Evolutionary conservation across 2,113 vertebrate genomes (phyloP), one percentile per base, ranked within the genome.

Genomic region (Candoia aspera): DNA sequence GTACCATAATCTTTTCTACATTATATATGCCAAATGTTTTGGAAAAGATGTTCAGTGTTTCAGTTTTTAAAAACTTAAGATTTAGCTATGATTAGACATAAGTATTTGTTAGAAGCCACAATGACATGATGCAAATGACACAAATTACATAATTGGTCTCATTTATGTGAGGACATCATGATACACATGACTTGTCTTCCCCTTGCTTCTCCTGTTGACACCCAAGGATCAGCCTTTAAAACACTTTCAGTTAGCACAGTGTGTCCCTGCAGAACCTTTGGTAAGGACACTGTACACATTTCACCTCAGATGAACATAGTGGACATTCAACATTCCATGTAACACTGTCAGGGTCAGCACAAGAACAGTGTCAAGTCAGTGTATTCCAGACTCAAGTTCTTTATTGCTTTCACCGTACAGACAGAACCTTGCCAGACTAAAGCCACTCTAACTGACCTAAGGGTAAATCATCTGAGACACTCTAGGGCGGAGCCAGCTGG

Each of bases 261-360:
- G 53, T 15, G 49, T 64, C 1, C 6, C 8, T 87, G 86, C 86
- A 88, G 33, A 93, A 79, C 15, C 93, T 11, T 11, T 53, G 87
- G 92, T 95, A 96, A 93, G 42, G 17, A 94, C 92, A 95, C 87
- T 60, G 92, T 46, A 92, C 89, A 91, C 12, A 92, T 96, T 95
- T 94, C 33, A 95, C 90, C 92, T 94, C 88, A 93, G 84, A 90
- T 1, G 10, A 93, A 42, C 1, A 0, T 19, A 57, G 29, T 88
- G 21, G 54, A 86, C 89, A 92, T 93, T 37, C 62, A 94, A 79
- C 94, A 95, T 96, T 93, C 95, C n/a, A 37, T 57, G 86, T 87
- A 91, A 92, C 93, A 95, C 90, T 93, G n/a, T n/a, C n/a, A n/a
- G n/a, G n/a, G n/a, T n/a, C n/a, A n/a, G n/a, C n/a, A n/a, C n/a